Evolutionary conservation across 2,888 invertebrate species (phyloP), one percentile per base, ranked within the genome.

Genomic region (Theretra japonica): DNA sequence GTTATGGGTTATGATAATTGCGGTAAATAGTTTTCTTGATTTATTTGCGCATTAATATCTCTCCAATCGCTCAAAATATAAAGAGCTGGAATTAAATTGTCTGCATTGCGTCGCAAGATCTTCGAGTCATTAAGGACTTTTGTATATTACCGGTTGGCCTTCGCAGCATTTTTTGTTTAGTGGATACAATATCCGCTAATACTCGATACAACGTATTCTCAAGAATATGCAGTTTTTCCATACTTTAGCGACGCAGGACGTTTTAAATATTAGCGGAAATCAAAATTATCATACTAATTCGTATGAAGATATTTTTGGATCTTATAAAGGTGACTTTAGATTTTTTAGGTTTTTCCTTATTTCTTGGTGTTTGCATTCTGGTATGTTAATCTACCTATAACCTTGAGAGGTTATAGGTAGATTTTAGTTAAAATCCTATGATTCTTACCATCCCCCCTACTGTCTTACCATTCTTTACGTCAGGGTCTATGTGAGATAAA

Each of bases 181-280:
- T 41, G 41, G 15, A n/a, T 62, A 62, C 62, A 41, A 41, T 62
- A 41, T 62, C 62, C 41, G 62, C 62, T 21, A 62, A 62, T 62
- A 11, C 41, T 62, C 33, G 41, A 21, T 59, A 28, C 25, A 62
- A 62, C 62, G 62, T 41, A 33, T 41, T 33, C 62, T 62, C 62
- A 62, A 41, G 62, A 33, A 62, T 62, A 62, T 62, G 62, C 62
- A 62, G 21, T 62, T 21, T 33, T 33, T 62, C 21, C 62, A 62
- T 62, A 21, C 21, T 15, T 62, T 33, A 41, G 5, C 41, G 41
- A 21, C 41, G 6, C 28, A 41, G 15, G 11, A 62, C n/a, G 21
- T 11, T 41, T 62, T 62, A 60, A 21, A 41, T 41, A 41, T 41
- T 41, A 11, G 1, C 11, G 41, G 41, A 41, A 41, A 41, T 41